Conservation (phyloP, 1,140 invertebrate species). For the Theocolax elegans region DNA sequence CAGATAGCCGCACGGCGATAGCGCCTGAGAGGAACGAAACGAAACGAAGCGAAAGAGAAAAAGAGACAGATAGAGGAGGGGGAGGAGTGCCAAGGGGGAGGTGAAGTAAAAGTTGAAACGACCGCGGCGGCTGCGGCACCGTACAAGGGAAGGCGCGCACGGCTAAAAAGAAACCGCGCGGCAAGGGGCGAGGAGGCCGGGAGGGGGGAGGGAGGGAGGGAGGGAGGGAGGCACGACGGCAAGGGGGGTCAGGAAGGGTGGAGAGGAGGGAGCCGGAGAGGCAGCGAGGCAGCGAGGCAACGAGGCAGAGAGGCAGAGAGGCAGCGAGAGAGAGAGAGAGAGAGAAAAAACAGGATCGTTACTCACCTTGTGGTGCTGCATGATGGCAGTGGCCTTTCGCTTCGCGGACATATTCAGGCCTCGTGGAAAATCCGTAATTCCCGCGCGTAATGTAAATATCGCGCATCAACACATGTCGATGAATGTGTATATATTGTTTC, state of each 20-base stretch:
- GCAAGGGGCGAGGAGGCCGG: neutral
- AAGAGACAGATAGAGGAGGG: slow-evolving; percentile 13
- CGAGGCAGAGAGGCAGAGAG: neutral
- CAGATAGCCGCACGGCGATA: slow-evolving; percentile 29
- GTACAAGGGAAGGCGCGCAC: slow-evolving; percentile 49
- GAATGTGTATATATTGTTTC: neutral
- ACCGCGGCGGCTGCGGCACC: slow-evolving; percentile 37
- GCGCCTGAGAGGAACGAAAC: slow-evolving; percentile 21
- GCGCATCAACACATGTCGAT: neutral
- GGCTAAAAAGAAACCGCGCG: slow-evolving; percentile 23
- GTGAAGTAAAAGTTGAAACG: slow-evolving; percentile 41
- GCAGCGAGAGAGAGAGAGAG: slow-evolving; percentile 22
- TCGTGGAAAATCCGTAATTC: neutral
- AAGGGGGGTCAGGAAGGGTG: neutral
- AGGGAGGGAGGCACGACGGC: neutral
- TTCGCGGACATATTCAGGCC: slow-evolving; percentile 70
- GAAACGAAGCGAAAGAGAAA: neutral
- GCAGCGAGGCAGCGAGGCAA: neutral
- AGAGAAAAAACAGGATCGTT: slow-evolving; percentile 43
- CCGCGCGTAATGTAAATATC: no score
- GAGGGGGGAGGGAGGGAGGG: neutral
- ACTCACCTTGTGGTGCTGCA: slow-evolving; percentile 73
- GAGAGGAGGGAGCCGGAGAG: neutral
- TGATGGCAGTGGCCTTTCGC: slow-evolving; percentile 71
- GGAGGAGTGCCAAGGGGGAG: slow-evolving; percentile 11